Percentiles rank a stretch among this genome's conserved stretches.
These are phyloP conservation scores for Oostethus manadensis DNA, from an alignment of 2,113 vertebrate genomes.

Conservation along the genomic window DNA sequence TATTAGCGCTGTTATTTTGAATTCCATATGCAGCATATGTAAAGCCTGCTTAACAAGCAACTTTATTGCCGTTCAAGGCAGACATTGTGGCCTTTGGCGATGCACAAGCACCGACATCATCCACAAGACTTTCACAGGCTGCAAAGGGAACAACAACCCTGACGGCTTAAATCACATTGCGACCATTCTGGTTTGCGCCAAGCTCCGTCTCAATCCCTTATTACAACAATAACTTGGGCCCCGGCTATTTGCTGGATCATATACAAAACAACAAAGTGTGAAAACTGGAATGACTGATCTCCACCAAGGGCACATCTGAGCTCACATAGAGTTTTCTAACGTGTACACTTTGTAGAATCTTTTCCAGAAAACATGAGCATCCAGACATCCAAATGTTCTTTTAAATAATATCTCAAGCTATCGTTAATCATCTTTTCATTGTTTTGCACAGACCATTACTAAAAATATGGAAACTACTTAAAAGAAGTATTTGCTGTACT, in stretches of 20 bases:
- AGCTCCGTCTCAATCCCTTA: not conserved
- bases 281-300: too few relatives aligned
- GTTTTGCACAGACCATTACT: too few relatives aligned
- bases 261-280: not conserved
- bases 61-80: constrained; percentile 11
- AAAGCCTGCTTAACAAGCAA: constrained; percentile 4
- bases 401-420: too few relatives aligned
- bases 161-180: constrained; percentile 18
- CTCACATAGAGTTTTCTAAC: too few relatives aligned
- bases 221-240: not conserved
- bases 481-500: too few relatives aligned
- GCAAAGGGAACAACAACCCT: constrained; percentile 21
- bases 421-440: too few relatives aligned
- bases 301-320: too few relatives aligned
- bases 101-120: constrained; percentile 18
- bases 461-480: too few relatives aligned
- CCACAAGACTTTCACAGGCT: constrained; percentile 6
- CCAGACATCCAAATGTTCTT: too few relatives aligned
- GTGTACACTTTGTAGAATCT: too few relatives aligned
- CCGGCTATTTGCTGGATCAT: constrained; percentile 5
- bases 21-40: constrained; percentile 18
- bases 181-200: constrained; percentile 3
- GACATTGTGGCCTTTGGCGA: constrained; percentile 8
- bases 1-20: constrained; percentile 14
- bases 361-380: too few relatives aligned